Evolutionary conservation across 1,140 invertebrate species (phyloP).

Genomic region (Trichonephila clavipes): DNA sequence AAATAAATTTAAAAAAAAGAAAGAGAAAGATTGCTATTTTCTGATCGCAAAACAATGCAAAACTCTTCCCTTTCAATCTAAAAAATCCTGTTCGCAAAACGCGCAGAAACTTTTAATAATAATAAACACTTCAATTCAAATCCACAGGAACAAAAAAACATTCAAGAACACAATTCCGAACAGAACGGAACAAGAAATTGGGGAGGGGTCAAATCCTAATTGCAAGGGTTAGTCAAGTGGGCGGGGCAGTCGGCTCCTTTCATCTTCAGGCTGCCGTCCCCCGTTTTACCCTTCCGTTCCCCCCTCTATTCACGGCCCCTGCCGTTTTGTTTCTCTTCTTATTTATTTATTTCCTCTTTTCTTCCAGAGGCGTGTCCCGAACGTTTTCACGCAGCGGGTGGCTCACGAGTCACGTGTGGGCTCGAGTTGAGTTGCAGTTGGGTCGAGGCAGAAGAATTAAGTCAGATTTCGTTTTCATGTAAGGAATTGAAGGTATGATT

Average conservation of each 20-base stretch:
- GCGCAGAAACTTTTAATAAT: slow-evolving; percentile 48
- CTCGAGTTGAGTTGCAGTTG: background rate
- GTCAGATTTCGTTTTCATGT: slow-evolving; percentile 27
- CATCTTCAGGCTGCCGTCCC: slow-evolving; percentile 54
- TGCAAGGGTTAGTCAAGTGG: slow-evolving; percentile 76
- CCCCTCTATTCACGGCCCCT: slow-evolving; percentile 5
- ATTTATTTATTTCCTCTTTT: slow-evolving; percentile 38
- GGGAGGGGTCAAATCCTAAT: slow-evolving; percentile 75
- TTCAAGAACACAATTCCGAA: slow-evolving; percentile 37
- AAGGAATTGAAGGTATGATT: slow-evolving; percentile 50
- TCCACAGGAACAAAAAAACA: slow-evolving; percentile 12
- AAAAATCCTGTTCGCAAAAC: slow-evolving; percentile 41
- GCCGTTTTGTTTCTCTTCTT: slow-evolving; percentile 52
- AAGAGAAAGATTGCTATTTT: background rate
- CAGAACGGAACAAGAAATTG: slow-evolving; percentile 62
- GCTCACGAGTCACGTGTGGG: slow-evolving; percentile 44
- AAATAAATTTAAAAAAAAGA: background rate
- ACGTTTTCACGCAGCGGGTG: slow-evolving; percentile 76
- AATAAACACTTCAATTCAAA: slow-evolving; percentile 67
- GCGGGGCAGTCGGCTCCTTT: slow-evolving; percentile 72
- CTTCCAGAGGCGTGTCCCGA: slow-evolving; percentile 61
- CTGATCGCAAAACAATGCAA: background rate
- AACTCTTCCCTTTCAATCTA: slow-evolving; percentile 18
- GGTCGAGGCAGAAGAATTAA: background rate
- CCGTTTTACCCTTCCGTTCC: slow-evolving; percentile 26